Evolutionary conservation across 2,797 vertebrate genomes (phyloP), one percentile per base, ranked within the genome.

Genomic region (Synaphobranchus kaupii): DNA sequence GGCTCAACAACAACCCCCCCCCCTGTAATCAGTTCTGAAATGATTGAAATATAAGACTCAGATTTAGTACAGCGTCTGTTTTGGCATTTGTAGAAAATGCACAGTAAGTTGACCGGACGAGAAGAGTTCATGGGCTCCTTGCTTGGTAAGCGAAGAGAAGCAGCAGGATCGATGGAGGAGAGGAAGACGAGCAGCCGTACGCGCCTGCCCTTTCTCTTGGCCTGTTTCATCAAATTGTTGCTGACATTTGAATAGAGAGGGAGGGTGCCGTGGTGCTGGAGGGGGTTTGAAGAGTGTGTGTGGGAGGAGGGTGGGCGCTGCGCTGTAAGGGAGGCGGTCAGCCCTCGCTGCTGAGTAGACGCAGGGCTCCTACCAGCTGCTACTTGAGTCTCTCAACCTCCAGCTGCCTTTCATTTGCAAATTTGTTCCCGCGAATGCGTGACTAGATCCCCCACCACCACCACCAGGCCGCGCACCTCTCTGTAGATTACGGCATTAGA

Each of bases 191-290:
- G 63, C 71, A 78, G 66, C 87, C 44, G 63, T 44, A 34, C 85
- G 39, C 31, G 68, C 6, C 81, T 90, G 95, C 92, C 91, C 88
- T 91, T 91, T 94, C 93, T 92, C 87, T 88, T 81, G 63, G 84
- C 88, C 85, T 89, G 89, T 90, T 90, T 92, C 90, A 94, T 92
- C 86, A 94, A 94, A 96, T 94, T 92, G 91, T 90, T 95, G 91
- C 89, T 96, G 96, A 95, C 95, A 95, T 96, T 95, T 95, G 44
- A 92, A 83, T 92, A 92, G 92, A 90, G 91, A 91, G 91, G 90
- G 91, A 90, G 87, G 89, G 92, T 87, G n/a, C n/a, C n/a, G n/a
- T n/a, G 90, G 90, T 86, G 87, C 87, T 90, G 52, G 76, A 34
- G 86, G 86, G 90, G 88, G 88, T 89, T 87, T 83, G 90, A 88